Evolutionary conservation across 2,113 vertebrate genomes (phyloP), one percentile per base, ranked within the genome.

Genomic region (Apeltes quadracus): DNA sequence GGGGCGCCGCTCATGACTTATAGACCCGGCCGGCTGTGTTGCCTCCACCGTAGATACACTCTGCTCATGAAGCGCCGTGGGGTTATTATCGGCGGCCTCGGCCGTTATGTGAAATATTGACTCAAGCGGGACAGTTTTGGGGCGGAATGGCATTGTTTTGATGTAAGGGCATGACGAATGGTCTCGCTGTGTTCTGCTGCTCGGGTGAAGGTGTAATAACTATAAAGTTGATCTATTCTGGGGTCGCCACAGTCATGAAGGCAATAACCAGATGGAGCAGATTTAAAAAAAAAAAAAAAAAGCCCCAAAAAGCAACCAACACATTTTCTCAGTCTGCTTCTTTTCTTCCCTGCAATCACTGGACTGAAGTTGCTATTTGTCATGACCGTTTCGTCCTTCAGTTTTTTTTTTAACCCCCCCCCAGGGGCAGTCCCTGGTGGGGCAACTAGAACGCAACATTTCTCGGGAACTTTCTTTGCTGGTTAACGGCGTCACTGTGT

Each of bases 11-110:
- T 86, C 79, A 76, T 89, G 71, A 86, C 59, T 83, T 76, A 89
- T 83, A 51, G 82, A 89, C 84, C 57, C 71, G 72, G 46, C 18
- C 23, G 46, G 75, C 82, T 77, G 74, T 61, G 86, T 76, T 63
- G 81, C 68, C 83, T 86, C 69, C 77, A 85, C 81, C 86, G 89
- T 88, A 87, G 89, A 79, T 87, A 87, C 53, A 69, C 59, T 82
- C 15, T 58, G 66, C 67, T 79, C 80, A 72, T 59, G 44, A 84
- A 71, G 66, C 67, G 64, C 67, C 5, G 36, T 5, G n/a, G 61
- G 75, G 72, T 79, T 54, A 66, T 85, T 74, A 62, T n/a, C 62
- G 59, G 18, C 3, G 7, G 56, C 39, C 29, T 65, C 3, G 25
- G 27, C 53, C 61, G 41, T 72, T 56, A 53, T 64, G 70, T 80